Evolutionary conservation across 2,888 invertebrate genomes (phyloP).

Genomic region (Stenotaenia linearis): DNA sequence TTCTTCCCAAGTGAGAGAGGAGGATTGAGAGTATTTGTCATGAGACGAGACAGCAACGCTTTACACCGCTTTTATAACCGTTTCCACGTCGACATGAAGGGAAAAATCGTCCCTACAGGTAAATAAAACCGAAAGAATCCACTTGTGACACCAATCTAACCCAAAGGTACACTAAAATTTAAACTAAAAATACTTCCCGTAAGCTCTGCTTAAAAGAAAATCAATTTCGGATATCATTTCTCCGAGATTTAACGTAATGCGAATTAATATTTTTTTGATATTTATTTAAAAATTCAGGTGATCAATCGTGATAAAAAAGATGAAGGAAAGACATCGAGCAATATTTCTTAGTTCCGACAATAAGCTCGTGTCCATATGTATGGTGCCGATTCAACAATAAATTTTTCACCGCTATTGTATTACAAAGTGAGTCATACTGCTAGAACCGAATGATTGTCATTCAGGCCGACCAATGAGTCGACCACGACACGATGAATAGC

Average conservation of each 20-base stretch:
- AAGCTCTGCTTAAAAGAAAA: not conserved
- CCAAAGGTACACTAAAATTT: constrained; percentile 15
- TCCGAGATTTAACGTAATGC: not conserved
- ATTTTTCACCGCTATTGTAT: constrained; percentile 11
- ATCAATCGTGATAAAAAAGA: not conserved
- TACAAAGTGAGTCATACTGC: constrained; percentile 2
- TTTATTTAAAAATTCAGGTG: not conserved
- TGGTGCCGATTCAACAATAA: constrained; percentile 17
- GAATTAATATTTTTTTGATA: not conserved
- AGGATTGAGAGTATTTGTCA: constrained; percentile 26
- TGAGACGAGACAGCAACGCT: constrained; percentile 21
- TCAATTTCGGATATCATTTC: not conserved
- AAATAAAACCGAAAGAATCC: constrained; percentile 29
- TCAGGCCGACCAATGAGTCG: constrained; percentile 19
- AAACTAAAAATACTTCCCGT: not conserved
- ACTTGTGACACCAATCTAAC: constrained; percentile 26
- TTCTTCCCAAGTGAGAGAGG: constrained; percentile 24
- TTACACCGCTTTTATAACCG: constrained; percentile 23
- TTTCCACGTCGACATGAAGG: constrained; percentile 6
- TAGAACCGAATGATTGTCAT: constrained; percentile 14
- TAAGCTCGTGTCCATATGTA: constrained; percentile 22
- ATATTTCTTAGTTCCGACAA: not conserved
- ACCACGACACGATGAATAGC: constrained; percentile 13
- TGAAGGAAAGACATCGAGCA: not conserved
- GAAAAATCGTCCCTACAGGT: constrained; percentile 30